Evolutionary conservation across 2,797 vertebrate genomes (phyloP).

Genomic region (Ficedula albicollis): DNA sequence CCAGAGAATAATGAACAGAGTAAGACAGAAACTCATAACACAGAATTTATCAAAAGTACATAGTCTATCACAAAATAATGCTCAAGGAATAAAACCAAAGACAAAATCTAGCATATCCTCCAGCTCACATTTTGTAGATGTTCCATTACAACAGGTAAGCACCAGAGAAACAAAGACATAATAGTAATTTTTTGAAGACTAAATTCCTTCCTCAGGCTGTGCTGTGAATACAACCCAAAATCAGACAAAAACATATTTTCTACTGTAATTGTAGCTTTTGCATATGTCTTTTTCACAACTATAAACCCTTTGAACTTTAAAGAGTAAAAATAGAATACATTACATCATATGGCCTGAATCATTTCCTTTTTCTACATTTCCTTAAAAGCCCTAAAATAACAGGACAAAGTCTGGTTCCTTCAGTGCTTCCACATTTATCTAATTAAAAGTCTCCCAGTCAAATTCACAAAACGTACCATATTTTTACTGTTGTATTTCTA

Average conservation of each 20-base stretch:
- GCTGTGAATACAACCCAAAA: background rate
- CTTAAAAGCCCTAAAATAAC: slow-evolving; percentile 72
- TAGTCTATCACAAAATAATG: background rate
- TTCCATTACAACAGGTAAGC: background rate
- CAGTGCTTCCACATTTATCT: slow-evolving; percentile 3
- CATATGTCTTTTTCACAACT: slow-evolving; percentile 72
- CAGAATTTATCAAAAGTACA: background rate
- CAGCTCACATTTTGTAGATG: background rate
- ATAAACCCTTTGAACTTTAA: slow-evolving; percentile 73
- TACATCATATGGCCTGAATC: slow-evolving; percentile 63
- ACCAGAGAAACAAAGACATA: background rate
- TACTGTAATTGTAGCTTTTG: slow-evolving; percentile 16
- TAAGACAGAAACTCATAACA: background rate
- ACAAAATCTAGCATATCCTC: background rate
- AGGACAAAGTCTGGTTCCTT: slow-evolving; percentile 58
- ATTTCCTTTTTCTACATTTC: slow-evolving; percentile 77
- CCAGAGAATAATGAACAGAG: background rate
- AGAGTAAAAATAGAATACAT: slow-evolving; percentile 81
- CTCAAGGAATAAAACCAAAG: background rate
- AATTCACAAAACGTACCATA: background rate
- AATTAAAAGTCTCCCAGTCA: background rate
- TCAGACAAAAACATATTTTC: background rate
- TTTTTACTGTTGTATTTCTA: background rate
- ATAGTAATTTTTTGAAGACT: background rate
- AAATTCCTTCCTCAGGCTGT: background rate